phyloP scores from a whole-genome alignment of 2,113 vertebrate genomes.

The Bufo bufo region DNA sequence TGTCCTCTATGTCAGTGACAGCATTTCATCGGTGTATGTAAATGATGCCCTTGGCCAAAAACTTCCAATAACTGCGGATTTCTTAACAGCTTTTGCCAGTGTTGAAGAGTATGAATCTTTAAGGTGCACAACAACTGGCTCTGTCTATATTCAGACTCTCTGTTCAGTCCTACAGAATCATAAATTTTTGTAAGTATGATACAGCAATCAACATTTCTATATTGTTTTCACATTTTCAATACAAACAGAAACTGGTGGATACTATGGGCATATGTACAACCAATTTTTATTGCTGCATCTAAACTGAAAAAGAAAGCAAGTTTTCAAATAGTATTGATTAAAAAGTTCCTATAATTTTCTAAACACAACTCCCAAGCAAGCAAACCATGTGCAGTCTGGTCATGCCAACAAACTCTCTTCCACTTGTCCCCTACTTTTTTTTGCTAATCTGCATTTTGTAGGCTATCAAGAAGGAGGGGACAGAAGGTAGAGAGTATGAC shows the following conservation, averaged over 20 bases:
- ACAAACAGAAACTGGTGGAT: not conserved
- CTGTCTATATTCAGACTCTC: slow-evolving; percentile 79
- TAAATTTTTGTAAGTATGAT: slow-evolving; percentile 64
- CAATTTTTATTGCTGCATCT: too few relatives aligned
- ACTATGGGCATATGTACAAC: too few relatives aligned
- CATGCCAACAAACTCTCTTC: too few relatives aligned
- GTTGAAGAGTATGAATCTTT: slow-evolving; percentile 67
- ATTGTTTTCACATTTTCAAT: not conserved
- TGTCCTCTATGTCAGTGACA: slow-evolving; percentile 53
- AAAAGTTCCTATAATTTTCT: too few relatives aligned
- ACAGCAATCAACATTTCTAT: not conserved
- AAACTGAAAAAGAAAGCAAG: too few relatives aligned
- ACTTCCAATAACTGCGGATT: slow-evolving; percentile 72
- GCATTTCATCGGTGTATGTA: slow-evolving; percentile 32
- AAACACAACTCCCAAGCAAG: too few relatives aligned
- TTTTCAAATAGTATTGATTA: too few relatives aligned
- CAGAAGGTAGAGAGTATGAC: too few relatives aligned
- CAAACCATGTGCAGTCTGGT: too few relatives aligned
- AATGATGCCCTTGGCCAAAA: slow-evolving; percentile 60
- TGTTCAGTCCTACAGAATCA: slow-evolving; percentile 69
- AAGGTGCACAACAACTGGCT: slow-evolving; percentile 62
- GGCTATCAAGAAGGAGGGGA: too few relatives aligned
- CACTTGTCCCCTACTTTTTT: too few relatives aligned
- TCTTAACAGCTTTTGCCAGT: slow-evolving; percentile 77
- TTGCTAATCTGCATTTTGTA: too few relatives aligned